Evolutionary conservation across 2,113 vertebrate species (phyloP).

Genomic region (Eolophus roseicapilla): DNA sequence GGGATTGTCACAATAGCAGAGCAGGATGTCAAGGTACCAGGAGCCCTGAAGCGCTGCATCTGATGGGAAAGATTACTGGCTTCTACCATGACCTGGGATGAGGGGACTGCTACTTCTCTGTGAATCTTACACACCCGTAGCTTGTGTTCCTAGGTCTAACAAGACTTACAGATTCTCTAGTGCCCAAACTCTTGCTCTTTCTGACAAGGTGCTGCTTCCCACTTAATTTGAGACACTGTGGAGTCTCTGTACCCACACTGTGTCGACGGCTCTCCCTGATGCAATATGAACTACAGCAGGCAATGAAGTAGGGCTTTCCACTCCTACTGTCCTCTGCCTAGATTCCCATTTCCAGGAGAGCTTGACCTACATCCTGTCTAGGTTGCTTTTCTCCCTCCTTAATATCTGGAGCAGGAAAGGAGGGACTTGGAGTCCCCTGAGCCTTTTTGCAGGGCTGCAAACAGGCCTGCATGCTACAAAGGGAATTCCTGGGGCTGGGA

Average conservation of each 20-base stretch:
- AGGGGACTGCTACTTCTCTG: not conserved
- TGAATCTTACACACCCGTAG: accelerated
- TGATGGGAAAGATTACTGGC: not conserved
- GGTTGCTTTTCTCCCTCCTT: not conserved
- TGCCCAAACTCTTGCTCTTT: not conserved
- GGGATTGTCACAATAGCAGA: slow-evolving; percentile 93
- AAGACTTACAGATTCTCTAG: not conserved
- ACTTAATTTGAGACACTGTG: not conserved
- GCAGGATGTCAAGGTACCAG: slow-evolving; percentile 89
- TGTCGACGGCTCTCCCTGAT: not conserved
- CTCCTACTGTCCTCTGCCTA: not conserved
- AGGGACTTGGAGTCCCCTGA: not conserved
- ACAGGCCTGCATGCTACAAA: not conserved
- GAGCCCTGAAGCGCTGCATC: not conserved
- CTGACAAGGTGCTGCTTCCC: not conserved
- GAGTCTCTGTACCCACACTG: not conserved
- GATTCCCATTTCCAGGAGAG: not conserved
- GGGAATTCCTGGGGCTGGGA: not conserved
- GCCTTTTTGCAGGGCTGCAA: not conserved
- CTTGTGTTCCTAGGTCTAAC: not conserved
- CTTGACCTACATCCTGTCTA: not conserved
- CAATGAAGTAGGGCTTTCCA: not conserved
- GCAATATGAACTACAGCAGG: not conserved
- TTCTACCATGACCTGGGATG: not conserved
- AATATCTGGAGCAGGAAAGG: not conserved